These are phyloP conservation scores for Lycia hirtaria DNA, from an alignment of 2,888 invertebrate species.

Conservation along the genomic window DNA sequence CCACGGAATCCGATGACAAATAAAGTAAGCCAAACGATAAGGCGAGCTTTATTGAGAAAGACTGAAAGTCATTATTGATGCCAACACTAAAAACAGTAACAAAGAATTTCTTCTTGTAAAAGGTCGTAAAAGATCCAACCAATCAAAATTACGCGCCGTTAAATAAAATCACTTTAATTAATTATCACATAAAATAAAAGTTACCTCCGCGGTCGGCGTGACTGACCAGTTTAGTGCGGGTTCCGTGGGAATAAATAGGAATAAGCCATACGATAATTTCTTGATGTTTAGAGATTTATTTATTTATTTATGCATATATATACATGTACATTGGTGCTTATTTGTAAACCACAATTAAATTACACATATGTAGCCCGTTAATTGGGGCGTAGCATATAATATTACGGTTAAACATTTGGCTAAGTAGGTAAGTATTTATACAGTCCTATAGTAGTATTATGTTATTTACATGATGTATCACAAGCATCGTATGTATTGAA, in stretches of 20 bases:
- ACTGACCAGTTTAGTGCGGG: not conserved
- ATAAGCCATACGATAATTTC: too few relatives aligned
- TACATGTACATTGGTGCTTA: too few relatives aligned
- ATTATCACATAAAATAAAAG: slow-evolving; percentile 31
- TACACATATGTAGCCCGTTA: too few relatives aligned
- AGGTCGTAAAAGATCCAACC: slow-evolving; percentile 28
- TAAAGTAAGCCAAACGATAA: not conserved
- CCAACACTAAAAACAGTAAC: slow-evolving; percentile 9
- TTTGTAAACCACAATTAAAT: too few relatives aligned
- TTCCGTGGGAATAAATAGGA: slow-evolving; percentile 19
- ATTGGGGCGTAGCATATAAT: too few relatives aligned
- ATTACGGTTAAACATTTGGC: too few relatives aligned
- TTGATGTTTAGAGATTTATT: too few relatives aligned
- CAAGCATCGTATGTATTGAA: too few relatives aligned
- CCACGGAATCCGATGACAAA: not conserved
- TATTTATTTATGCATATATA: too few relatives aligned
- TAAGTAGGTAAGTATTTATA: too few relatives aligned
- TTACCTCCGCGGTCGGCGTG: slow-evolving; percentile 10
- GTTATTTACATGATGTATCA: too few relatives aligned
- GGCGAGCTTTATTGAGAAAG: not conserved
- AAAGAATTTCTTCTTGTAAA: slow-evolving; percentile 7
- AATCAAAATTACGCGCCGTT: slow-evolving; percentile 33
- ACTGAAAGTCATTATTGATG: not conserved
- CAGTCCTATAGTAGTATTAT: too few relatives aligned
- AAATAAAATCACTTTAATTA: slow-evolving; percentile 32